phyloP scores from a whole-genome alignment of 2,888 invertebrate genomes.

The Nemotelus nigrinus region DNA sequence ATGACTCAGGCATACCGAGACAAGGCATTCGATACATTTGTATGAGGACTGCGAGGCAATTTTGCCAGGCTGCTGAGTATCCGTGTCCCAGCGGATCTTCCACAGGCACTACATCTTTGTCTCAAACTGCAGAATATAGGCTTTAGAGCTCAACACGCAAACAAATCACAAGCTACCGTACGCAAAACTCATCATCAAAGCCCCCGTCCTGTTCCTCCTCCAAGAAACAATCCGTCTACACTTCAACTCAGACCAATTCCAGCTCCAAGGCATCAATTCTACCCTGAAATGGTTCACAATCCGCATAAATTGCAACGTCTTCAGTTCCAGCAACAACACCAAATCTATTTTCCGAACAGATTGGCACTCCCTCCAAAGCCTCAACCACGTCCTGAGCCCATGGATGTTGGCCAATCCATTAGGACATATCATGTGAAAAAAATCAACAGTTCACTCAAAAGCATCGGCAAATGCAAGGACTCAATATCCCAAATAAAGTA shows the following conservation, averaged over 20 bases:
- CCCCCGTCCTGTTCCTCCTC: not conserved
- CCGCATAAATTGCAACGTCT: not conserved
- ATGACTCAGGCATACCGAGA: conserved; percentile 34
- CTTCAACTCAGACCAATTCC: not conserved
- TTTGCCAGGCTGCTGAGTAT: conserved; percentile 33
- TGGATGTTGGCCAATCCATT: not conserved
- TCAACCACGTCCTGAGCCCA: conserved; percentile 1
- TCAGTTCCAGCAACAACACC: not conserved
- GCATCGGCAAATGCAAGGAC: not conserved
- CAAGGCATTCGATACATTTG: too few species aligned
- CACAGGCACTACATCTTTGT: conserved; percentile 36
- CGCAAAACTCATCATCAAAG: not conserved
- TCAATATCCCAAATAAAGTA: conserved; percentile 5
- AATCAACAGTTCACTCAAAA: not conserved
- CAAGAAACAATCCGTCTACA: not conserved
- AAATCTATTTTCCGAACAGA: not conserved
- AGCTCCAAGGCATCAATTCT: not conserved
- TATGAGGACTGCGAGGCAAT: conserved; percentile 27
- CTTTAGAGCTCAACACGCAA: conserved; percentile 40
- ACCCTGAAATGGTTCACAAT: not conserved
- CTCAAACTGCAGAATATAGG: conserved; percentile 31
- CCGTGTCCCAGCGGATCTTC: conserved; percentile 29
- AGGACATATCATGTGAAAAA: not conserved
- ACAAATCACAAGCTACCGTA: not conserved
- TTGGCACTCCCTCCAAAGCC: conserved; percentile 10